Percentiles rank a stretch among this genome's conserved stretches.
Evolutionary conservation across 2,888 invertebrate species (phyloP).

Genomic region (Drosophila emarginata): DNA sequence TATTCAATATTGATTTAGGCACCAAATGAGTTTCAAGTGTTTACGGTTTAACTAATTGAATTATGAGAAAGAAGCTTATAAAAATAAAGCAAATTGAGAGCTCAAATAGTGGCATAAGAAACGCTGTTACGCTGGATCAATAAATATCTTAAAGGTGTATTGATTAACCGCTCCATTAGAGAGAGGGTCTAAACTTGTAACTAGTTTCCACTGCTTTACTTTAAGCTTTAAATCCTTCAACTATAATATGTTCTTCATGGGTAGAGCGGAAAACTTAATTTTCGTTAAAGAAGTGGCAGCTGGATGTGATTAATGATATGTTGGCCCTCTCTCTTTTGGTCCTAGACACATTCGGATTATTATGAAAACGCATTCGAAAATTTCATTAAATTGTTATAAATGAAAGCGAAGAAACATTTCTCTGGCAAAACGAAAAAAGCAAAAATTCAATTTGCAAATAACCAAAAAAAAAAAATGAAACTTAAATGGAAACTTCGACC

Average conservation of each 20-base stretch:
- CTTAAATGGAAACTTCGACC: constrained; percentile 70
- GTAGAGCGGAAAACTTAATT: constrained; percentile 56
- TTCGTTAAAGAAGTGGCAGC: constrained; percentile 65
- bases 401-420: constrained; percentile 42
- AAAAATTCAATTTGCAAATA: constrained; percentile 76
- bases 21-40: constrained; percentile 72
- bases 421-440: constrained; percentile 9
- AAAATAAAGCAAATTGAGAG: neutral
- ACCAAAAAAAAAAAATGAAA: constrained; percentile 25
- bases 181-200: neutral
- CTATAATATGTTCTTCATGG: neutral
- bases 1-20: constrained; percentile 68
- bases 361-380: constrained; percentile 75
- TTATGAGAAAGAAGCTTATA: constrained; percentile 33
- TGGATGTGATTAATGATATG: constrained; percentile 63
- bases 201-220: neutral
- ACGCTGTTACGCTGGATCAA: no score
- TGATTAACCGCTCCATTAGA: neutral
- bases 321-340: neutral
- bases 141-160: neutral
- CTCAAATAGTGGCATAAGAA: no score
- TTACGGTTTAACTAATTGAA: constrained; percentile 48
- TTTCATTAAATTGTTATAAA: constrained; percentile 78
- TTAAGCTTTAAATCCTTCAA: neutral
- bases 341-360: constrained; percentile 36